Evolutionary conservation across 1,140 invertebrate species (phyloP).

Genomic region (Protaetia brevitarsis): DNA sequence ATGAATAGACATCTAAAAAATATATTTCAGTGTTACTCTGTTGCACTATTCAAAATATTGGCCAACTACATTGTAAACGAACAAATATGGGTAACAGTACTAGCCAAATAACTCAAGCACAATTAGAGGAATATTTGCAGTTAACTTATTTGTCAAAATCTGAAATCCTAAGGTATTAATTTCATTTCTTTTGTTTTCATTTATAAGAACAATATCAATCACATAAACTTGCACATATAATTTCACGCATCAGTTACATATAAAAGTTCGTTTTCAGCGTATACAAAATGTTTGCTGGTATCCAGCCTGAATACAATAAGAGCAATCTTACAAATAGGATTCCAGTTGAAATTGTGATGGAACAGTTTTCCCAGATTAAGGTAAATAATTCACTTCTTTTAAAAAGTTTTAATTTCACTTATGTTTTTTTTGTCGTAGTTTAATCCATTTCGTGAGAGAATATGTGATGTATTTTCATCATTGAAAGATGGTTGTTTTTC

Average conservation of each 20-base stretch:
- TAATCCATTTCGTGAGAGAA: constrained; percentile 68
- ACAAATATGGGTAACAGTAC: constrained; percentile 50
- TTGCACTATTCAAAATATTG: too few relatives aligned
- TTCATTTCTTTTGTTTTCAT: constrained; percentile 16
- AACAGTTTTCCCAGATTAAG: constrained; percentile 54
- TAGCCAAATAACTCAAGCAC: constrained; percentile 51
- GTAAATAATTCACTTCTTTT: constrained; percentile 41
- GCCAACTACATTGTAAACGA: too few relatives aligned
- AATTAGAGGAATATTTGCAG: constrained; percentile 55
- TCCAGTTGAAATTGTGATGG: constrained; percentile 49
- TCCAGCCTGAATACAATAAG: constrained; percentile 48
- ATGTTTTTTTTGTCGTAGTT: constrained; percentile 51
- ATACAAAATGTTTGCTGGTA: constrained; percentile 53
- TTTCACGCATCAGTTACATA: too few relatives aligned
- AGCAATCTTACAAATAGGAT: constrained; percentile 53
- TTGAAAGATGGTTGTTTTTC: constrained; percentile 60
- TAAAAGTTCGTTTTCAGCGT: constrained; percentile 49
- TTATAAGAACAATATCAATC: constrained; percentile 16
- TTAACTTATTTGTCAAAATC: constrained; percentile 57
- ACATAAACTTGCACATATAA: too few relatives aligned
- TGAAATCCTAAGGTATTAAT: constrained; percentile 58
- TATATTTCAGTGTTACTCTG: too few relatives aligned
- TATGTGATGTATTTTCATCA: constrained; percentile 72
- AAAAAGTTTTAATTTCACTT: neutral
- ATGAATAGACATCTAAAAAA: neutral